Percentiles rank a stretch among this genome's conserved stretches.
These are phyloP conservation scores for Nothocercus julius DNA, from an alignment of 2,113 vertebrate genomes.

Conservation along the genomic window DNA sequence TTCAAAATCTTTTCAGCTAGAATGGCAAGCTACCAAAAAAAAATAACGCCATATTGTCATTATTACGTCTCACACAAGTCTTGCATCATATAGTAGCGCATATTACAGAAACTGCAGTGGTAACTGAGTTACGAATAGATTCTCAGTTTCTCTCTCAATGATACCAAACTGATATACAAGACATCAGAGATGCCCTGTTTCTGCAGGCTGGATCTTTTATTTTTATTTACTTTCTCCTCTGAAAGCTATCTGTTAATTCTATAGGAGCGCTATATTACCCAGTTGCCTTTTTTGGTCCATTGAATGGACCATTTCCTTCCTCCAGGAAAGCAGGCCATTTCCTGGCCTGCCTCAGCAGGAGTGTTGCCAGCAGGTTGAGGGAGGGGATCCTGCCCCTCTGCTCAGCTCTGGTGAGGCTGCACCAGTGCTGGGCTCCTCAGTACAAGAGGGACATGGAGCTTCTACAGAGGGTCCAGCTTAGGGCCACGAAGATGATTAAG, in stretches of 20 bases:
- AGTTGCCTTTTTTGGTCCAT: neutral
- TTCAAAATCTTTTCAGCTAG: constrained; percentile 10
- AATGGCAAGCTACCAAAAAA: neutral
- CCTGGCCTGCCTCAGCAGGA: too few species aligned
- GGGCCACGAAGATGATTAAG: too few species aligned
- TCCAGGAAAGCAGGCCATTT: too few species aligned
- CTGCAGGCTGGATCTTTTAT: neutral
- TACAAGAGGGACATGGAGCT: too few species aligned
- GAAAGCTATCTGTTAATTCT: neutral
- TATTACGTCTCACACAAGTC: neutral
- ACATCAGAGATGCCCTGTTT: neutral
- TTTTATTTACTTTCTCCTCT: neutral
- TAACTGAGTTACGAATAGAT: neutral
- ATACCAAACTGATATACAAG: neutral
- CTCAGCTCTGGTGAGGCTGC: too few species aligned
- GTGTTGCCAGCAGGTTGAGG: too few species aligned
- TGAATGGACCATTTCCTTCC: too few species aligned
- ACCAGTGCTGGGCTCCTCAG: too few species aligned
- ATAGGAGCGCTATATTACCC: neutral
- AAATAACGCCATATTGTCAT: neutral
- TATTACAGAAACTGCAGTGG: neutral
- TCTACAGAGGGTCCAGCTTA: too few species aligned
- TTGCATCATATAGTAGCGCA: neutral
- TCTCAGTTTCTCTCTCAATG: neutral
- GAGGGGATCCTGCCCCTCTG: too few species aligned